Base-by-base conservation (phyloP, 2,888 invertebrate species). In the Ligdia adustata region DNA sequence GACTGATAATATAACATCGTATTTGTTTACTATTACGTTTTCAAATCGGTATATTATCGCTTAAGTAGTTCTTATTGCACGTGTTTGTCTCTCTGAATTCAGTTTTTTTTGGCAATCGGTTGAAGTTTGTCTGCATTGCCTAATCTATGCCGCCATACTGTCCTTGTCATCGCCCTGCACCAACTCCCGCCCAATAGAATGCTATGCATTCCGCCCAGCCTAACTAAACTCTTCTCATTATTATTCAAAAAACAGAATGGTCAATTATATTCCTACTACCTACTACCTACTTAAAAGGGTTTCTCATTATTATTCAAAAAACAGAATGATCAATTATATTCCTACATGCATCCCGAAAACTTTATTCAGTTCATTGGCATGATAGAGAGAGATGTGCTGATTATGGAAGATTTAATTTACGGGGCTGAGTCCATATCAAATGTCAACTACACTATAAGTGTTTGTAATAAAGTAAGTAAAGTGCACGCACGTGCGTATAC, bases 161-260 rank as follows among this genome's bases (percentile, higher is more conserved):
- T 69, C 65, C 63, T 72, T 72, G 65, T 71, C 64, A 59, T 61
- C 56, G 52, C 47, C 47, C 44, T 70, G 69, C 64, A 69, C 54
- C 60, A 49, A 14, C 31, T 35, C 27, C 62, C 52, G 62, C 64
- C 70, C 51, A 68, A 64, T 37, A 28, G 12, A 3, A 16, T 6
- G 15, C 27, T 56, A 50, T 60, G 62, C 63, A 69, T 66, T 65
- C 64, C 57, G 57, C 60, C 61, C 60, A 63, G 61, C 56, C 52
- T 47, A 37, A 39, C 34, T 9, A 26, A 43, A 9, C n/a, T n/a
- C n/a, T n/a, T n/a, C n/a, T n/a, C n/a, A n/a, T n/a, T n/a, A n/a
- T n/a, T n/a, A n/a, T n/a, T n/a, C n/a, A n/a, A n/a, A n/a, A n/a
- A n/a, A n/a, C n/a, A n/a, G n/a, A n/a, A n/a, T n/a, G n/a, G n/a